Conservation (phyloP, 2,888 invertebrate genomes). For the Norana najaformis region DNA sequence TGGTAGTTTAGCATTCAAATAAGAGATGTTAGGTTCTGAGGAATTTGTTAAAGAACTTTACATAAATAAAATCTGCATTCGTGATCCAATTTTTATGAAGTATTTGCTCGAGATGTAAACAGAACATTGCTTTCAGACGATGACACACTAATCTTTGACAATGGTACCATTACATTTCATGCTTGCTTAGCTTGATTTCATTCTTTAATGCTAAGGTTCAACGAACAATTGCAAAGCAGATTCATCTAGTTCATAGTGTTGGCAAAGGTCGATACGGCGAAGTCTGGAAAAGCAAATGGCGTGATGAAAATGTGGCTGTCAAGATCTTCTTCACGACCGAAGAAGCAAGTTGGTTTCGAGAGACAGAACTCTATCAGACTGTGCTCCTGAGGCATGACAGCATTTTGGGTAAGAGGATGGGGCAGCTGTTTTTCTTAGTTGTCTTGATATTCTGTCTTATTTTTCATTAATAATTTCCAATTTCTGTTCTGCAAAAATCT, state of each 20-base stretch:
- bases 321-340: slow-evolving; percentile 92
- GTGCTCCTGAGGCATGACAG: slow-evolving; percentile 91
- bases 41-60: too few species aligned
- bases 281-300: slow-evolving; percentile 86
- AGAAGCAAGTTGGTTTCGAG: slow-evolving; percentile 90
- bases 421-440: background rate
- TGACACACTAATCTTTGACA: background rate
- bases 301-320: slow-evolving; percentile 86
- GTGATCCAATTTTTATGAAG: background rate
- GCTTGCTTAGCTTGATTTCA: background rate
- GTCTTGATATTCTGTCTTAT: background rate
- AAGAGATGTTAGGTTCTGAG: too few species aligned
- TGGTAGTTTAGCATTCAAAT: too few species aligned
- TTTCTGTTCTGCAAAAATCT: background rate
- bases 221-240: slow-evolving; percentile 88
- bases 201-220: slow-evolving; percentile 68
- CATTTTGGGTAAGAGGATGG: slow-evolving; percentile 71
- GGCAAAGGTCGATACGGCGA: slow-evolving; percentile 87
- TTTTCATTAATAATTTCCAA: background rate
- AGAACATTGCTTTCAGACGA: background rate
- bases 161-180: background rate
- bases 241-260: slow-evolving; percentile 79
- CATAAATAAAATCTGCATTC: too few species aligned
- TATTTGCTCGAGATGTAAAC: background rate
- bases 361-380: slow-evolving; percentile 91